Conservation (phyloP, 2,113 vertebrate genomes). For the Lepisosteus oculatus region DNA sequence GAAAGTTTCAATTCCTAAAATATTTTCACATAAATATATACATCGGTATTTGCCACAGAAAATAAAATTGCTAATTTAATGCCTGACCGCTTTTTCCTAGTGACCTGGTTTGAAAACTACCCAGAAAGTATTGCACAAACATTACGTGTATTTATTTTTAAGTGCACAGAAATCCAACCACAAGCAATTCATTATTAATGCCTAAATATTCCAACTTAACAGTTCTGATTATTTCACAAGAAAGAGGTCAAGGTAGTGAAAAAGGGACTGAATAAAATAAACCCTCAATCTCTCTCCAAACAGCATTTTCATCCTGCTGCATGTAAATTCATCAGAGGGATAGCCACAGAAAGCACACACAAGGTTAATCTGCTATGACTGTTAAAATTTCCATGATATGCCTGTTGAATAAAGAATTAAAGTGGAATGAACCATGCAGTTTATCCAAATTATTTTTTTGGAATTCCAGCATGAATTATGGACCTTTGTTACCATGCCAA, state of each 20-base stretch:
- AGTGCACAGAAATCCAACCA: conserved; percentile 63
- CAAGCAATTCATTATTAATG: conserved; percentile 92
- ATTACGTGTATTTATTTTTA: conserved; percentile 49
- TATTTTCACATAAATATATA: not conserved
- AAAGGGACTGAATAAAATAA: conserved; percentile 88
- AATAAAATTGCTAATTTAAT: conserved; percentile 20
- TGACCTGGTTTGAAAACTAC: conserved; percentile 21
- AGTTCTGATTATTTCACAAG: conserved; percentile 91
- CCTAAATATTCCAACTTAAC: conserved; percentile 89
- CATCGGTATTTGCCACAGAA: not conserved
- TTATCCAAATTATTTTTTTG: conserved; percentile 53
- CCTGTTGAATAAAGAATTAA: conserved; percentile 74
- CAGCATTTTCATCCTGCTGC: conserved; percentile 80
- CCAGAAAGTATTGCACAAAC: conserved; percentile 32
- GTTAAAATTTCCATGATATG: conserved; percentile 87
- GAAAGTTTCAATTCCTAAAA: no score
- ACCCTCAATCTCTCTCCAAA: conserved; percentile 84
- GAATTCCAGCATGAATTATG: conserved; percentile 46
- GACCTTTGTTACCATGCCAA: conserved; percentile 40
- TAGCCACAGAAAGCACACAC: conserved; percentile 66
- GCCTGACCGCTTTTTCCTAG: conserved; percentile 15
- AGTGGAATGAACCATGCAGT: conserved; percentile 55
- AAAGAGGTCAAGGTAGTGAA: conserved; percentile 88
- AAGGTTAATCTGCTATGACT: conserved; percentile 94
- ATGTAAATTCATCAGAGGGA: conserved; percentile 87